Percentiles rank a stretch among this genome's conserved stretches.
Evolutionary conservation across 2,113 vertebrate species (phyloP).

Genomic region (Alaudala cheleensis): DNA sequence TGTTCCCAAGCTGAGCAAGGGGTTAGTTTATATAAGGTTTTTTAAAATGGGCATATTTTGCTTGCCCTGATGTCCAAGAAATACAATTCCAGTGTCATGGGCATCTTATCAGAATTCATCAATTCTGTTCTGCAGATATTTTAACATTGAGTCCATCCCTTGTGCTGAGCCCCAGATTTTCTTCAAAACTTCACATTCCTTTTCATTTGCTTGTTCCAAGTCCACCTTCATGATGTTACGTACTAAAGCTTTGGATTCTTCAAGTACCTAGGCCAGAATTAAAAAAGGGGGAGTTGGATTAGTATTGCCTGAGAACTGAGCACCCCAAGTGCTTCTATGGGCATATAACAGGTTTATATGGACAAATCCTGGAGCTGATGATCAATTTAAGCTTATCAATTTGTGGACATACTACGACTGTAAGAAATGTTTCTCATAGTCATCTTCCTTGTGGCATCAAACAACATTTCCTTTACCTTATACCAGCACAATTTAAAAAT

Average conservation of each 20-base stretch:
- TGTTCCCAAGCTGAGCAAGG: constrained; percentile 51
- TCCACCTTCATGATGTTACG: constrained; percentile 86
- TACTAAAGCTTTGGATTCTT: constrained; percentile 94
- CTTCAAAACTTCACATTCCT: constrained; percentile 92
- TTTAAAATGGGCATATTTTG: constrained; percentile 18
- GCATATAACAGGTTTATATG: background rate
- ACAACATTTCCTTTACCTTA: background rate
- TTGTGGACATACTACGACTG: no score
- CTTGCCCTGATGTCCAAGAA: constrained; percentile 48
- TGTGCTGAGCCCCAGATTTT: constrained; percentile 95
- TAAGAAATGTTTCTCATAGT: background rate
- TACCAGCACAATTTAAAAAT: background rate
- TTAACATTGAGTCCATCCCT: constrained; percentile 94
- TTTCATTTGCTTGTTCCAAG: constrained; percentile 93
- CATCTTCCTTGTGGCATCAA: background rate
- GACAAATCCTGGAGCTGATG: rapidly evolving
- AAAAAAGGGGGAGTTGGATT: background rate
- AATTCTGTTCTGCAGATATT: constrained; percentile 90
- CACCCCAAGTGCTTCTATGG: rapidly evolving
- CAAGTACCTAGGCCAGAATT: constrained; percentile 81
- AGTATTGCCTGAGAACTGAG: background rate
- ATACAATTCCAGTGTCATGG: constrained; percentile 61
- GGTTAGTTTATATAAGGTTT: constrained; percentile 13
- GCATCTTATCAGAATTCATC: constrained; percentile 84
- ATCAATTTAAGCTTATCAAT: background rate